Evolutionary conservation across 2,113 vertebrate species (phyloP), one percentile per base, ranked within the genome.

Genomic region (Nibea albiflora): DNA sequence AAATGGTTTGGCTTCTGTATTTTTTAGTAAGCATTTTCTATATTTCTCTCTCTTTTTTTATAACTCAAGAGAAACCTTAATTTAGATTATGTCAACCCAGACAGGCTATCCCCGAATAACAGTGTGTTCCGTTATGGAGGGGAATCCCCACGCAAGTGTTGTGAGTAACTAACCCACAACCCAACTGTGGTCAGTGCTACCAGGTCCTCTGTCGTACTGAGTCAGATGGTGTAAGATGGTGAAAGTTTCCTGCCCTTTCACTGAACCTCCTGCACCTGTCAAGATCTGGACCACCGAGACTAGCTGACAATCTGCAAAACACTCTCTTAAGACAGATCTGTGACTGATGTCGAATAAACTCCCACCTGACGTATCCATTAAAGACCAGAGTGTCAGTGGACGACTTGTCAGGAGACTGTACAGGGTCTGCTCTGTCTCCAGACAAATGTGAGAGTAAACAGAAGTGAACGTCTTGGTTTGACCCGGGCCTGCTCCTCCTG

Each of bases 221-320:
- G 66, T 83, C 80, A 74, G 85, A 54, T 53, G 56, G 71, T 73
- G 76, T n/a, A 57, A 81, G 73, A 83, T 73, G 80, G 81, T 83
- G 86, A 85, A 88, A 79, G 82, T 90, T 89, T 80, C 83, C 71
- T 80, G 90, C 53, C 85, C 88, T 86, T 76, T 79, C 76, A 19
- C 79, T 88, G 88, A 92, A 90, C 88, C 79, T 81, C 72, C 56
- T 77, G 86, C 90, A 94, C 92, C 92, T 94, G 90, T 88, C 84
- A 88, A 62, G 58, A 54, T 66, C n/a, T 57, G 19, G 69, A 85
- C 63, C 76, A 60, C 52, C 2, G 85, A 66, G 56, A 58, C 68
- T 28, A 28, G 65, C 49, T 76, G 73, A 85, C 69, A 78, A 84
- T 77, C 75, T 83, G 67, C 61, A 88, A 86, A 87, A 83, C 50